phyloP scores from a whole-genome alignment of 2,888 invertebrate species.

The Luperina testacea region DNA sequence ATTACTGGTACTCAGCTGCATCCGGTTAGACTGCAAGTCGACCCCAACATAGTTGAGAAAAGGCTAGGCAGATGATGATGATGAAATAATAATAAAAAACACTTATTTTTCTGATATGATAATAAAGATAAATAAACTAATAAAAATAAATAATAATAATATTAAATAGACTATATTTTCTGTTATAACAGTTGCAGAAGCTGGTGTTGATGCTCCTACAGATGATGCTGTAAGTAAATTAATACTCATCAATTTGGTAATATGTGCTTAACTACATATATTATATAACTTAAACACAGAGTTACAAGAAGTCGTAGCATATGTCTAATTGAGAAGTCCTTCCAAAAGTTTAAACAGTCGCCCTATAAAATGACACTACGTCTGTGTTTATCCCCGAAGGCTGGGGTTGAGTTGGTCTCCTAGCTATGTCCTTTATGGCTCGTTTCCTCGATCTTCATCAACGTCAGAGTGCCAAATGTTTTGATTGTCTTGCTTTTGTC shows the following conservation, averaged over 20 bases:
- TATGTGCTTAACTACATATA: background rate
- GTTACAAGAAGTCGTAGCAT: background rate
- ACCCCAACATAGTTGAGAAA: too few species aligned
- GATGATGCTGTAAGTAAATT: conserved; percentile 40
- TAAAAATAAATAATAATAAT: too few species aligned
- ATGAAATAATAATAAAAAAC: background rate
- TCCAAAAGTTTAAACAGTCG: background rate
- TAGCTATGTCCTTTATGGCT: background rate
- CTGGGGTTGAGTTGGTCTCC: background rate
- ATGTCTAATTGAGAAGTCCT: background rate
- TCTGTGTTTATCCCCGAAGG: background rate
- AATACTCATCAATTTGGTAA: background rate
- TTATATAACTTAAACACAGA: background rate
- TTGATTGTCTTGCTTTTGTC: background rate
- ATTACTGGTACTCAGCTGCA: too few species aligned
- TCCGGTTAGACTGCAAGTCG: too few species aligned
- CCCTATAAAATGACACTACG: background rate
- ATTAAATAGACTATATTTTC: background rate
- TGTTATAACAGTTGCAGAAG: conserved; percentile 42
- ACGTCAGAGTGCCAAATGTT: background rate
- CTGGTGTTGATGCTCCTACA: conserved; percentile 9
- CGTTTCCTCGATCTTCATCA: background rate
- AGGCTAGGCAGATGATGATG: too few species aligned
- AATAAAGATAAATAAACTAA: too few species aligned
- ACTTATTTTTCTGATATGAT: background rate